Evolutionary conservation across 2,888 invertebrate genomes (phyloP).

Genomic region (Drosophila cyrtoloma): DNA sequence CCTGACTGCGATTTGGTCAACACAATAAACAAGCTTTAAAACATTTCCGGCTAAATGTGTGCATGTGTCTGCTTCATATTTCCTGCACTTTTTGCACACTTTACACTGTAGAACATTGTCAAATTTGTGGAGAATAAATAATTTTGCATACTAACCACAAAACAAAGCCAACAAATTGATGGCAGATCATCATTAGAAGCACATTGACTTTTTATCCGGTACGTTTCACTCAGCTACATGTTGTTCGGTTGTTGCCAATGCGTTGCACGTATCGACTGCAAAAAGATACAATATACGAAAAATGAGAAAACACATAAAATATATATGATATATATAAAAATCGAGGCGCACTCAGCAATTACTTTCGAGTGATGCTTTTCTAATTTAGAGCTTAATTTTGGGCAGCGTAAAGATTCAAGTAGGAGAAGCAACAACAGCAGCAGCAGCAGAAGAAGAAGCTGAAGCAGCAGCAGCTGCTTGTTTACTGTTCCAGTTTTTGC

Average conservation of each 20-base stretch:
- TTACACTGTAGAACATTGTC: conserved; percentile 38
- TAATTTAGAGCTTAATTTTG: conserved; percentile 76
- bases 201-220: neutral
- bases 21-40: conserved; percentile 27
- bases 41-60: conserved; percentile 27
- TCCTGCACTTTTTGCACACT: conserved; percentile 47
- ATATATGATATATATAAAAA: conserved; percentile 51
- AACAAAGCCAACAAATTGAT: conserved; percentile 31
- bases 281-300: conserved; percentile 47
- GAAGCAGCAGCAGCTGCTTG: neutral
- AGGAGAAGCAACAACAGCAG: neutral
- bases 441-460: conserved; percentile 4
- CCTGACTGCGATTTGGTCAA: conserved; percentile 17
- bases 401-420: conserved; percentile 48
- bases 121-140: neutral
- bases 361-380: conserved; percentile 75
- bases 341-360: conserved; percentile 60
- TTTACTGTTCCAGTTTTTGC: conserved; percentile 20
- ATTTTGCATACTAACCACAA: conserved; percentile 50
- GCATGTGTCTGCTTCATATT: conserved; percentile 30
- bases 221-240: conserved; percentile 31
- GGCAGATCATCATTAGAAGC: conserved; percentile 21
- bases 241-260: conserved; percentile 45
- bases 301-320: conserved; percentile 33
- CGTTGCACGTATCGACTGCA: conserved; percentile 66